Evolutionary conservation across 1,140 invertebrate genomes (phyloP), one percentile per base, ranked within the genome.

Genomic region (Steinernema feltiae): DNA sequence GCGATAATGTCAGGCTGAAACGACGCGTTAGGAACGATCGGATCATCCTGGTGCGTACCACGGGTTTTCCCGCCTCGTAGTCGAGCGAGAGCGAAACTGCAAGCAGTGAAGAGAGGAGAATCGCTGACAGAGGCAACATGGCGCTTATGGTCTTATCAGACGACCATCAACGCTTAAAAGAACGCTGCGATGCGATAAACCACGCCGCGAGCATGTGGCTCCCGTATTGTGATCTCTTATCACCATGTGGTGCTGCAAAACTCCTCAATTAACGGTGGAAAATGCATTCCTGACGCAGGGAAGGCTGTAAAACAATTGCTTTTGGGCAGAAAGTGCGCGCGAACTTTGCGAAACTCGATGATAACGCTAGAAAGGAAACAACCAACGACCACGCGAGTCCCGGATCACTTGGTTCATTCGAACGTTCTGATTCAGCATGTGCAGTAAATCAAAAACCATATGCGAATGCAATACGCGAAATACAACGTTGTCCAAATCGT

Each of bases 1-100:
- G 31, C 46, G 48, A 83, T 78, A 30, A 81, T 77, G 41, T 81
- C 79, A 21, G 79, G 30, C 82, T 81, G 15, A 63, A 63, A 41
- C 35, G 18, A 7, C 35, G 7, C 18, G 35, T 41, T 18, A 41
- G 7, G 18, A 41, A 41, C 18, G 7, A 41, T 41, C 35, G 35
- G 7, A 41, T 41, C n/a, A n/a, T 41, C 35, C 18, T 41, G 18
- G 18, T 7, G 18, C 35, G 7, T 41, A 41, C 35, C 35, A 41
- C 35, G 18, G 7, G 7, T 41, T 41, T 41, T 41, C 35, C 35
- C 35, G 7, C 35, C 35, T 41, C 35, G 7, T 18, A 41, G 18
- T 41, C 35, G 35, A 41, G 18, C 35, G 35, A 41, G 7, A 18
- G 7, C 35, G n/a, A n/a, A n/a, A n/a, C 35, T 41, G 35, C 7